phyloP scores from a whole-genome alignment of 2,113 vertebrate genomes.

The Eidolon helvum region DNA sequence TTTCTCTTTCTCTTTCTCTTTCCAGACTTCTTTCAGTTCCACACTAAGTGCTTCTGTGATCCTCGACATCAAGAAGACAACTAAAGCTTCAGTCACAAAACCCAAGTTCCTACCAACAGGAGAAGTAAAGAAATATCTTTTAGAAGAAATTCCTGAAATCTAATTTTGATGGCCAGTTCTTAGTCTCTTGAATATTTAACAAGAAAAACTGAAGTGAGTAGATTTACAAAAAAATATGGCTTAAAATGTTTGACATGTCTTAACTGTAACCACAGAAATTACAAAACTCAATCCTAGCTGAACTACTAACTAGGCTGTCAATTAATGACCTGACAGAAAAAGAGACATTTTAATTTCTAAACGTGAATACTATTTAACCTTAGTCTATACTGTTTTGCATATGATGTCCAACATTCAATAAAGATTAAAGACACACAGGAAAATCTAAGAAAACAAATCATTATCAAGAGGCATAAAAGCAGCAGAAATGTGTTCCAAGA shows the following conservation, averaged over 20 bases:
- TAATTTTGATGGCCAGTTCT: not conserved
- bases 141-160: not conserved
- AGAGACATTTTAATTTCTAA: not conserved
- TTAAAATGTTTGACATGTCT: not conserved
- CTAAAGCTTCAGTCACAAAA: not conserved
- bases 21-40: not conserved
- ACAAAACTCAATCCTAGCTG: not conserved
- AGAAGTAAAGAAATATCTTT: not conserved
- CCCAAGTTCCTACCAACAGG: not conserved
- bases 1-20: too few relatives aligned
- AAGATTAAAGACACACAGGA: not conserved
- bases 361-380: not conserved
- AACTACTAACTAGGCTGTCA: not conserved
- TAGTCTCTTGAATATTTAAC: not conserved
- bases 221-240: not conserved
- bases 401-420: not conserved
- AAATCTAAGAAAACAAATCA: not conserved
- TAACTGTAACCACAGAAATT: not conserved
- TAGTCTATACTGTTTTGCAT: not conserved
- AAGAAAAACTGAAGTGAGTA: not conserved
- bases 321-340: not conserved
- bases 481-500: not conserved
- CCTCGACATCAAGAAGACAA: not conserved
- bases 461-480: not conserved
- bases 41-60: not conserved